Conservation (phyloP, 1,140 invertebrate species). For the Drosophila sturtevanti region DNA sequence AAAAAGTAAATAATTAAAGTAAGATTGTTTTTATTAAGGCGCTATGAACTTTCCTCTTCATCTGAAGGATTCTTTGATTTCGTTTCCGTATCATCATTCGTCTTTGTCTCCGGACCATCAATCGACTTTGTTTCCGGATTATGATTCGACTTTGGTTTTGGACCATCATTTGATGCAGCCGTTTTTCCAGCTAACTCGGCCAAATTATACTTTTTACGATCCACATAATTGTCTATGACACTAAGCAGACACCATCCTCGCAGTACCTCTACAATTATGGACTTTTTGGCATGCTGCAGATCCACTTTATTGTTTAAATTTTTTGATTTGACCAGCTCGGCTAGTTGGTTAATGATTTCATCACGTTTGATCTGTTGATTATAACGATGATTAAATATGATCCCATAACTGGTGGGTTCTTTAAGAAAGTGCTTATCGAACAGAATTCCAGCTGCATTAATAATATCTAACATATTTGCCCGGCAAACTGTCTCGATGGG, state of each 20-base stretch:
- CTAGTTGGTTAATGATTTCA: slow-evolving; percentile 88
- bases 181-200: slow-evolving; percentile 65
- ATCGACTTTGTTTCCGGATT: slow-evolving; percentile 12
- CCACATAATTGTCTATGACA: slow-evolving; percentile 87
- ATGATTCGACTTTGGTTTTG: slow-evolving; percentile 12
- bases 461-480: slow-evolving; percentile 89
- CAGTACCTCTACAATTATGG: slow-evolving; percentile 91
- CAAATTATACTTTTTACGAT: slow-evolving; percentile 89
- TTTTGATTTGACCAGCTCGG: slow-evolving; percentile 86
- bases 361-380: slow-evolving; percentile 89
- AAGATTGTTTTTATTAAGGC: slow-evolving; percentile 45
- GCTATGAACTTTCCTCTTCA: not conserved
- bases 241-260: slow-evolving; percentile 87
- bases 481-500: slow-evolving; percentile 92
- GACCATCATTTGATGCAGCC: not conserved
- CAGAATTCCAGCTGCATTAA: slow-evolving; percentile 85
- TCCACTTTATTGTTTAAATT: slow-evolving; percentile 89
- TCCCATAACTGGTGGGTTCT: slow-evolving; percentile 88
- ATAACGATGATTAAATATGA: slow-evolving; percentile 91
- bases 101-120: slow-evolving; percentile 1
- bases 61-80: not conserved
- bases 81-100: slow-evolving; percentile 4
- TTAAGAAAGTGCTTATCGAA: slow-evolving; percentile 90
- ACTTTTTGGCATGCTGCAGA: slow-evolving; percentile 89
- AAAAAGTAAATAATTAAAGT: slow-evolving; percentile 28